A percentile compares a stretch with the other conserved stretches of the same genome.
Evolutionary conservation across 2,888 invertebrate genomes (phyloP).

Genomic region (Lottia gigantea): DNA sequence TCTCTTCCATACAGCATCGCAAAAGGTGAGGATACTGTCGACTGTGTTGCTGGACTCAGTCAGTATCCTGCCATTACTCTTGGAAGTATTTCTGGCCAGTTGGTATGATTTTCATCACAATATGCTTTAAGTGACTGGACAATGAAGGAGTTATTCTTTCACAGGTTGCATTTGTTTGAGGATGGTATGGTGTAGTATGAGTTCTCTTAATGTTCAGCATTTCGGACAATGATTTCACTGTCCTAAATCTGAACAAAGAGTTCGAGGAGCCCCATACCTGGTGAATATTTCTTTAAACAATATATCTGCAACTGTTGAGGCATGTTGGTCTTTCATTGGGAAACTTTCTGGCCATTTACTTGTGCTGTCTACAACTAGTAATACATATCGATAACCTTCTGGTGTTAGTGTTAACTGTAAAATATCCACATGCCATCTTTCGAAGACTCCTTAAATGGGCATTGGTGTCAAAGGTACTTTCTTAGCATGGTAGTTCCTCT

Average conservation of each 20-base stretch:
- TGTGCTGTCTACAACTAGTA: constrained; percentile 16
- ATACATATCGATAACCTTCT: constrained; percentile 2
- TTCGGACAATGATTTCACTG: constrained; percentile 17
- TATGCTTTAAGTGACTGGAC: constrained; percentile 8
- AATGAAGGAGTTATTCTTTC: constrained; percentile 21
- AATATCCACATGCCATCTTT: constrained; percentile 25
- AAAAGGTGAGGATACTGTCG: constrained; percentile 19
- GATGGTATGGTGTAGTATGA: constrained; percentile 14
- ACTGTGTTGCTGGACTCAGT: constrained; percentile 12
- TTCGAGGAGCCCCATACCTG: constrained; percentile 21
- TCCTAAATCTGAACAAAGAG: constrained; percentile 31
- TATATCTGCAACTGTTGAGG: constrained; percentile 12
- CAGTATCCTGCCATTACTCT: constrained; percentile 20
- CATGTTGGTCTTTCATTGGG: constrained; percentile 17
- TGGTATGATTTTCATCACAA: not conserved
- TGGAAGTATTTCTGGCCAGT: constrained; percentile 15
- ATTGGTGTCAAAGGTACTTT: constrained; percentile 28
- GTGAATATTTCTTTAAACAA: constrained; percentile 21
- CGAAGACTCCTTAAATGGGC: constrained; percentile 20
- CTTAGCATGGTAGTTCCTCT: constrained; percentile 18
- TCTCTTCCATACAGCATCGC: constrained; percentile 18
- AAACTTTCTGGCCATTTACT: constrained; percentile 18
- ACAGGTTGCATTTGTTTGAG: constrained; percentile 15
- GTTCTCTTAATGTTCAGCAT: constrained; percentile 11
- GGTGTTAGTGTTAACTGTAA: constrained; percentile 17